Percentiles rank a stretch among this genome's conserved stretches.
phyloP scores from a whole-genome alignment of 2,113 vertebrate species.

The Abramis brama region DNA sequence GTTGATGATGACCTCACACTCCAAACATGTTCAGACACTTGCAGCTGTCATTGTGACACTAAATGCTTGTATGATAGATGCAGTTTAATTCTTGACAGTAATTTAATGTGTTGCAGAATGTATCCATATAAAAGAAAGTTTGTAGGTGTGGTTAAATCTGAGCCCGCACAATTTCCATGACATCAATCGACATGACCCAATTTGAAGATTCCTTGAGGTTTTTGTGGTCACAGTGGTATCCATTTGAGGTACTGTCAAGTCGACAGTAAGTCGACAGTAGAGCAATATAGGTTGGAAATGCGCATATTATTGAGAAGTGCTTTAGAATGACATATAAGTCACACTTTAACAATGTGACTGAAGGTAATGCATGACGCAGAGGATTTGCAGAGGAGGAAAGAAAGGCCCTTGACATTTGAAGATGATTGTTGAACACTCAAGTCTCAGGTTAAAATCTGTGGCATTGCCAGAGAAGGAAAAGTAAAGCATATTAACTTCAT shows the following conservation, averaged over 20 bases:
- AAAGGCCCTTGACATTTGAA: constrained; percentile 37
- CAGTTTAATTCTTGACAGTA: neutral
- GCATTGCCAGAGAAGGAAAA: neutral
- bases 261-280: neutral
- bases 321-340: constrained; percentile 13
- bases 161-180: neutral
- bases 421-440: constrained; percentile 4
- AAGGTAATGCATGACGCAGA: constrained; percentile 21
- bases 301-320: neutral
- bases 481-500: neutral
- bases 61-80: neutral
- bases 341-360: constrained; percentile 1
- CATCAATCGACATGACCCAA: neutral
- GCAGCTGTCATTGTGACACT: neutral
- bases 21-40: neutral
- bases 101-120: neutral
- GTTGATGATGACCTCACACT: neutral
- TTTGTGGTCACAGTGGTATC: neutral
- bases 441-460: neutral
- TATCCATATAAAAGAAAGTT: neutral
- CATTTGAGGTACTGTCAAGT: neutral
- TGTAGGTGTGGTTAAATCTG: neutral
- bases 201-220: neutral
- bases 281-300: neutral
- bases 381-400: neutral